Base-by-base conservation (phyloP, 2,888 invertebrate genomes). In the Pyrgus malvae region DNA sequence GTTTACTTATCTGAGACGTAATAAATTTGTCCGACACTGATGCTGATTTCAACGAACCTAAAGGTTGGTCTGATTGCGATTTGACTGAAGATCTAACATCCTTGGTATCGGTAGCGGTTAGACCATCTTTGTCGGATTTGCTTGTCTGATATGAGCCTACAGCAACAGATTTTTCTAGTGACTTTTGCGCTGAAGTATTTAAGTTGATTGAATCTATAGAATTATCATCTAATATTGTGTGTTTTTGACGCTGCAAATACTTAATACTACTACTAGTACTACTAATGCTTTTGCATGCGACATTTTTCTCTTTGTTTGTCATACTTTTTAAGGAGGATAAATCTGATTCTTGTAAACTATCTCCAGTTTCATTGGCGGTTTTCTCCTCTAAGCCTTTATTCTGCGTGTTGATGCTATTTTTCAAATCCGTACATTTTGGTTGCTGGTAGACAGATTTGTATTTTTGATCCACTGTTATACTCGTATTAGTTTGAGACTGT, bases 191-290 rank as follows among this genome's bases (percentile, higher is more conserved):
- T n/a, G n/a, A n/a, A n/a, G n/a, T n/a, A n/a, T n/a, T n/a, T n/a
- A n/a, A n/a, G n/a, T n/a, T n/a, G n/a, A n/a, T n/a, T n/a, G n/a
- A n/a, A n/a, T n/a, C n/a, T n/a, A n/a, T n/a, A n/a, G n/a, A n/a
- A n/a, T n/a, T n/a, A n/a, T n/a, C n/a, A n/a, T 69, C 71, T 19
- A 63, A 51, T 44, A 66, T 59, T 27, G 70, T 55, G 48, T 67
- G 70, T 60, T 76, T 78, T 69, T 81, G 78, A 12, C 72, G 69
- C 45, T 74, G 74, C 59, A 80, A 61, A 58, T 74, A 71, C 64
- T 74, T 83, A 16, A 58, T 65, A 48, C 40, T 12, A 48, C 40
- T 12, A 9, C 38, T 31, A 31, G 12, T 40, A n/a, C 9, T 9
- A 33, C 12, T 23, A 7, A 16, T n/a, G 8, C 6, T 35, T n/a